Conservation (phyloP, 2,888 invertebrate genomes). For the Troides oblongomaculatus region DNA sequence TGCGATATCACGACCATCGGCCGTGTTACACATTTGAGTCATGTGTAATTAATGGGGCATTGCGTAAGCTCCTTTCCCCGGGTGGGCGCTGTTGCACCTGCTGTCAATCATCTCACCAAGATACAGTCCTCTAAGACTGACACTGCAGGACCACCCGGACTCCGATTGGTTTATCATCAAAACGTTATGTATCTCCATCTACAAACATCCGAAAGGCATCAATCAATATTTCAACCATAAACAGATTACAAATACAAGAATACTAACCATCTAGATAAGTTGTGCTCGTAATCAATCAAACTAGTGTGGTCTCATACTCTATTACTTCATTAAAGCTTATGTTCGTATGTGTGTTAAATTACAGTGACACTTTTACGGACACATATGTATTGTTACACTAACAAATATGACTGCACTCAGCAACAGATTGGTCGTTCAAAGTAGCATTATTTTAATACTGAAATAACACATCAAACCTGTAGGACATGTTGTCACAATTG, state of each 20-base stretch:
- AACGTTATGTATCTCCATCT: constrained; percentile 2
- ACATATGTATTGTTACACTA: neutral
- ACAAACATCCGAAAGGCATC: constrained; percentile 3
- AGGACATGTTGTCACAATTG: constrained; percentile 13
- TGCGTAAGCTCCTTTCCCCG: constrained; percentile 57
- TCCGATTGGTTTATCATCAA: neutral
- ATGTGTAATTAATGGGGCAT: constrained; percentile 47
- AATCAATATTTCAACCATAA: constrained; percentile 4
- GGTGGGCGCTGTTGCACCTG: constrained; percentile 36
- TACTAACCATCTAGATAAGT: neutral
- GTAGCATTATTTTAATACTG: neutral
- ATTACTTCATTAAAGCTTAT: neutral
- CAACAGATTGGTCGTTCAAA: neutral
- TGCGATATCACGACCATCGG: constrained; percentile 33
- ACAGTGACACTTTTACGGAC: neutral
- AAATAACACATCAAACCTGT: neutral
- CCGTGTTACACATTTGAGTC: constrained; percentile 41
- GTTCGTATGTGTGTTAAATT: neutral
- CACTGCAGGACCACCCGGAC: constrained; percentile 24
- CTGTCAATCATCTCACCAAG: constrained; percentile 45
- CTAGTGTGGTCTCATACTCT: neutral
- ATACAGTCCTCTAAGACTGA: constrained; percentile 31
- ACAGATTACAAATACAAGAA: constrained; percentile 1
- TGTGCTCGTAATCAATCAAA: neutral
- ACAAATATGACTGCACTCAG: neutral